Conservation (phyloP, 1,140 invertebrate genomes). For the Musca domestica region DNA sequence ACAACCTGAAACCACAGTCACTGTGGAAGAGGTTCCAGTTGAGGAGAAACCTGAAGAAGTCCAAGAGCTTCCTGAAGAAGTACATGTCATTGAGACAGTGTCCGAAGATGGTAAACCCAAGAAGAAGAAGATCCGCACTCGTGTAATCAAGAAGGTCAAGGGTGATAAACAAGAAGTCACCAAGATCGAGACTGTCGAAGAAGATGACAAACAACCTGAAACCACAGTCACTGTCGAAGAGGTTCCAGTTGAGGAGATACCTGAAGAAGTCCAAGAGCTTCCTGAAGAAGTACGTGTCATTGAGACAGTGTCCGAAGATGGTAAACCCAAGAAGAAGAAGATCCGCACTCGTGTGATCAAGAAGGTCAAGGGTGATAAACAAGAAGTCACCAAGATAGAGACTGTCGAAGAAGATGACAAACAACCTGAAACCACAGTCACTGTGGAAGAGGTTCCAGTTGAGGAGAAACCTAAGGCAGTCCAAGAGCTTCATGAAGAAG, state of each 20-base stretch:
- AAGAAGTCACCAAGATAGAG: conserved; percentile 44
- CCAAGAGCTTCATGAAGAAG: conserved; percentile 38
- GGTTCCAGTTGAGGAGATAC: conserved; percentile 27
- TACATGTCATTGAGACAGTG: conserved; percentile 26
- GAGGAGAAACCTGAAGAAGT: conserved; percentile 28
- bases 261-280: conserved; percentile 28
- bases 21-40: conserved; percentile 29
- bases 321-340: conserved; percentile 34
- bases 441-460: conserved; percentile 29
- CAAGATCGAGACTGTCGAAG: conserved; percentile 42
- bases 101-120: conserved; percentile 29
- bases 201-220: conserved; percentile 43
- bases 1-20: conserved; percentile 36
- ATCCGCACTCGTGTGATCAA: conserved; percentile 42
- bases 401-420: conserved; percentile 47
- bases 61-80: conserved; percentile 30
- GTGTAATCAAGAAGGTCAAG: conserved; percentile 39
- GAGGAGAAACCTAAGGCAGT: conserved; percentile 24
- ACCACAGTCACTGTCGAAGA: conserved; percentile 35
- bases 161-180: conserved; percentile 41
- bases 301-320: conserved; percentile 34
- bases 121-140: conserved; percentile 45
- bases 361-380: conserved; percentile 37
- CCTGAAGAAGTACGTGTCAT: conserved; percentile 34
- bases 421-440: conserved; percentile 29